phyloP scores from a whole-genome alignment of 37 sponge, comb jelly and placozoan genomes.

The Haliclona indistincta region DNA sequence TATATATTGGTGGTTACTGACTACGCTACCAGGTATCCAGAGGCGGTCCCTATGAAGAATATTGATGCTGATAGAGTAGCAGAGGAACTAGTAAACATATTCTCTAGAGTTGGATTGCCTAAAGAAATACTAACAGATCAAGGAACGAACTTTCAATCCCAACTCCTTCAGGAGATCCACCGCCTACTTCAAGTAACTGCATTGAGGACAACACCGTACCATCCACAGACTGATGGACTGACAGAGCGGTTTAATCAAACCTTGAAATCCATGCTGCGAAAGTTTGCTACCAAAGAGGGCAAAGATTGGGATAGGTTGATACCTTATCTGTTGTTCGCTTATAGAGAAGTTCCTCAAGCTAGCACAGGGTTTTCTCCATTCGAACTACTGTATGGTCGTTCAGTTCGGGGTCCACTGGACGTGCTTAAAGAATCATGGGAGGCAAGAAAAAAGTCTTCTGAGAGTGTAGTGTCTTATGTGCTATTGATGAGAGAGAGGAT shows the following conservation, averaged over 20 bases:
- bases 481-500: slow-evolving; percentile 21
- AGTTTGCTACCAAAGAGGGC: slow-evolving; percentile 6
- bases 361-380: slow-evolving; percentile 58
- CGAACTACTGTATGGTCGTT: slow-evolving; percentile 50
- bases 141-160: slow-evolving; percentile 42
- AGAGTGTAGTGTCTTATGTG: slow-evolving; percentile 38
- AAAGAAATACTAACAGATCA: slow-evolving; percentile 57
- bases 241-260: slow-evolving; percentile 54
- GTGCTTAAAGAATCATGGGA: slow-evolving; percentile 50
- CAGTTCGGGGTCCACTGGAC: slow-evolving; percentile 46
- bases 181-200: slow-evolving; percentile 15
- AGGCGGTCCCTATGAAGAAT: slow-evolving; percentile 37
- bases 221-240: slow-evolving; percentile 61
- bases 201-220: slow-evolving; percentile 40
- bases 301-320: slow-evolving; percentile 51
- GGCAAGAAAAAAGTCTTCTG: not conserved
- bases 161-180: slow-evolving; percentile 28
- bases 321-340: slow-evolving; percentile 51
- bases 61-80: slow-evolving; percentile 52
- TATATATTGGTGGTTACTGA: slow-evolving; percentile 47
- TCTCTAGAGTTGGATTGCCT: slow-evolving; percentile 56
- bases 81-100: slow-evolving; percentile 30
- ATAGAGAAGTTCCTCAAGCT: slow-evolving; percentile 44
- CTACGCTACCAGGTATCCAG: slow-evolving; percentile 65
- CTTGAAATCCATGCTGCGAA: slow-evolving; percentile 42